Conservation (phyloP, 2,113 vertebrate genomes). For the Shinisaurus crocodilurus region DNA sequence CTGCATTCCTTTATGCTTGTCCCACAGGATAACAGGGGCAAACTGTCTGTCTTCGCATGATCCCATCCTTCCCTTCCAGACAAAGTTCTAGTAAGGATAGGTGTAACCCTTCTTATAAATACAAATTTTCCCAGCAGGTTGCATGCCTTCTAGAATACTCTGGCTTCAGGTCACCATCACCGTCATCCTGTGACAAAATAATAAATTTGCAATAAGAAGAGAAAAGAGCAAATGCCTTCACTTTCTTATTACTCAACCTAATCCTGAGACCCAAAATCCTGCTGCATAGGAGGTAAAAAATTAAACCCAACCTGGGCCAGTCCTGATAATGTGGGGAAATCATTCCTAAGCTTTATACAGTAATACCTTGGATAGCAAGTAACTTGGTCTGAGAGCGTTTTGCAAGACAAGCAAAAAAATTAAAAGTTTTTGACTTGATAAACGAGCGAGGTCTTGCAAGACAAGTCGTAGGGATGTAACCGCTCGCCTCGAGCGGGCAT, state of each 20-base stretch:
- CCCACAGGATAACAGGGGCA: neutral
- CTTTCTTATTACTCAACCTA: neutral
- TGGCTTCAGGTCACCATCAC: neutral
- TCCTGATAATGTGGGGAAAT: neutral
- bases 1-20: constrained; percentile 1
- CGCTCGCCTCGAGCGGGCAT: no score
- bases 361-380: no score
- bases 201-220: neutral
- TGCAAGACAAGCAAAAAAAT: no score
- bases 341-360: neutral
- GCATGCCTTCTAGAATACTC: neutral
- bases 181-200: neutral
- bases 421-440: no score
- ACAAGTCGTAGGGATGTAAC: no score
- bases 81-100: no score
- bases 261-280: neutral
- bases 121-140: neutral
- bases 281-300: no score
- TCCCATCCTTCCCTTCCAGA: neutral
- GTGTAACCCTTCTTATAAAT: no score
- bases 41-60: neutral
- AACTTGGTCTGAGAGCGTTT: no score
- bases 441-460: no score
- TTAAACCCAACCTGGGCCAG: neutral
- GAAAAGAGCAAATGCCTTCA: neutral